Conservation (phyloP, 2,797 vertebrate species). For the Alfaro cultratus region DNA sequence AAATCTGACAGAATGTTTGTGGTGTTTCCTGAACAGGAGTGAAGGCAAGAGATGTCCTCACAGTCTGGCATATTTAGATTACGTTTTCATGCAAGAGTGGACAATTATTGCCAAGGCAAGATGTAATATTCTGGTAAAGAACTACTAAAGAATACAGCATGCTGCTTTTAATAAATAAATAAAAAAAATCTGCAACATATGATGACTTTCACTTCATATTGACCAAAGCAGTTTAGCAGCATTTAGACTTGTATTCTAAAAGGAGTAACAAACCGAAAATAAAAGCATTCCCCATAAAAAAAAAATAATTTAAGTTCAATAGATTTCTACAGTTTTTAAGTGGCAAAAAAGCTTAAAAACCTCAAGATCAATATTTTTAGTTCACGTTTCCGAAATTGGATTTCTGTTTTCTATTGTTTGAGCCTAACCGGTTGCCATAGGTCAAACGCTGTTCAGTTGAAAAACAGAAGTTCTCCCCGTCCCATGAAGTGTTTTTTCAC, state of each 20-base stretch:
- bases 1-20: background rate
- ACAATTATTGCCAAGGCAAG: background rate
- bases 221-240: background rate
- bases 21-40: background rate
- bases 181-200: background rate
- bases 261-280: background rate
- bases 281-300: background rate
- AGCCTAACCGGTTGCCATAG: slow-evolving; percentile 53
- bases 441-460: slow-evolving; percentile 38
- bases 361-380: background rate
- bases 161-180: background rate
- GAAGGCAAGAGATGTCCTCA: background rate
- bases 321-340: background rate
- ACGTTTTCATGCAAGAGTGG: background rate
- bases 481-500: slow-evolving; percentile 31
- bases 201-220: background rate
- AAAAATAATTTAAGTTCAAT: background rate
- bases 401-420: slow-evolving; percentile 15
- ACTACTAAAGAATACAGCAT: background rate
- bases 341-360: background rate
- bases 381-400: background rate
- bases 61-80: background rate
- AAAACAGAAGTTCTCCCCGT: background rate
- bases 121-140: background rate
- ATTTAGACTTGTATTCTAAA: background rate